Evolutionary conservation across 1,140 invertebrate species (phyloP).

Genomic region (Caerostris extrusa): DNA sequence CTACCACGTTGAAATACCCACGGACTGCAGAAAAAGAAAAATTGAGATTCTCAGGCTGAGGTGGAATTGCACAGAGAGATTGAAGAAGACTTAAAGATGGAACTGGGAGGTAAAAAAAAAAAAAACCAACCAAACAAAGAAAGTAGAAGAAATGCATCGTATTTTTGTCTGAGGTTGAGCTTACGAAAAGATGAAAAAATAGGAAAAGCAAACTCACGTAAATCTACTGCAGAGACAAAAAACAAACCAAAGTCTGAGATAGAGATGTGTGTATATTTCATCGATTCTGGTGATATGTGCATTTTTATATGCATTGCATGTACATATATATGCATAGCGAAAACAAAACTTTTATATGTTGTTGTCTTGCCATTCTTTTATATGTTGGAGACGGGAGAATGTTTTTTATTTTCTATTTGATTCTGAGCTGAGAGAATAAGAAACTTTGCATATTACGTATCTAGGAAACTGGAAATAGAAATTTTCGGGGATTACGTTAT

Average conservation of each 20-base stretch:
- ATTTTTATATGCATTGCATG: slow-evolving; percentile 12
- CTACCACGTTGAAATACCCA: slow-evolving; percentile 12
- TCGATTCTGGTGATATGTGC: slow-evolving; percentile 51
- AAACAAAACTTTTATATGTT: slow-evolving; percentile 52
- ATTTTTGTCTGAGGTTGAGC: slow-evolving; percentile 30
- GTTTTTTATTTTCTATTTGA: background rate
- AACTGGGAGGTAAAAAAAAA: background rate
- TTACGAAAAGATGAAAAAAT: background rate
- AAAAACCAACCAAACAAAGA: too few relatives aligned
- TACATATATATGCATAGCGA: slow-evolving; percentile 27
- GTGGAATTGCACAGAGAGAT: slow-evolving; percentile 66
- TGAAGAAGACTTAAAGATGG: slow-evolving; percentile 57
- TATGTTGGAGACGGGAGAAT: background rate
- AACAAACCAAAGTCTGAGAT: background rate
- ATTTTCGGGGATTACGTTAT: slow-evolving; percentile 13
- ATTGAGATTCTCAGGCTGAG: slow-evolving; percentile 41
- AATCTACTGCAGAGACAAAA: slow-evolving; percentile 48
- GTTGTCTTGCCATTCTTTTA: background rate
- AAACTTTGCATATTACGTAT: slow-evolving; percentile 31
- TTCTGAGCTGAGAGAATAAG: slow-evolving; percentile 20
- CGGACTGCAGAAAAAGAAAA: slow-evolving; percentile 24
- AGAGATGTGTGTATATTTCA: slow-evolving; percentile 52
- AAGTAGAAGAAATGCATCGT: slow-evolving; percentile 10
- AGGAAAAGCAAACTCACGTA: slow-evolving; percentile 53
- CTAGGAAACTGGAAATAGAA: background rate